Evolutionary conservation across 2,113 vertebrate genomes (phyloP), one percentile per base, ranked within the genome.

Genomic region (Tachysurus fulvidraco): DNA sequence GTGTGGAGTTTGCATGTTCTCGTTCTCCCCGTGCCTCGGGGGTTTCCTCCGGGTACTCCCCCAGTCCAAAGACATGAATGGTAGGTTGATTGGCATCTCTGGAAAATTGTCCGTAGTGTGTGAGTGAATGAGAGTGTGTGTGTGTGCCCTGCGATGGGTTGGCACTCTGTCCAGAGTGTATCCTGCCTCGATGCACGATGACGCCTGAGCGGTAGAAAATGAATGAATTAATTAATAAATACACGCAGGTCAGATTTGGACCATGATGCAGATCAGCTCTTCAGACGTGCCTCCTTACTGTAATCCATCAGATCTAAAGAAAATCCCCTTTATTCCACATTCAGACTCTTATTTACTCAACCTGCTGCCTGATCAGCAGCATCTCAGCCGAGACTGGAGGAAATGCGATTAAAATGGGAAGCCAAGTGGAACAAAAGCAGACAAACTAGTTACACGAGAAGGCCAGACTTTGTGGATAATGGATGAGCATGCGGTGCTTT

Each of bases 281-380:
- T 92, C 89, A 93, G 90, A 91, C 89, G 73, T 57, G 17, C 74
- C 77, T 81, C 83, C 65, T 11, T 79, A 78, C 87, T 36, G 4
- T 94, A 94, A 94, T 94, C 93, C 90, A 92, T 95, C 93, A 91
- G 89, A 93, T 91, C 88, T 86, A 86, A 85, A 82, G 88, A 90
- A 89, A 92, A 91, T 89, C 90, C 89, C 91, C 92, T 93, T 88
- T 91, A 88, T 83, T 54, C 19, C 17, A 9, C 65, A 77, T 55
- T 62, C 46, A 64, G 69, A 69, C 88, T 71, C 16, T 44, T 36
- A 57, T 30, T 52, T 89, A 44, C 55, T 44, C 17, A 93, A 94
- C 93, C 92, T 94, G 92, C 84, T 91, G 90, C 89, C 81, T 77
- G 23, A 85, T 90, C 82, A 86, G 77, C 23, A 69, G 87, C 1